Percentiles rank a stretch among this genome's conserved stretches.
These are phyloP conservation scores for Melitaea cinxia DNA, from an alignment of 1,140 invertebrate genomes.

Conservation along the genomic window DNA sequence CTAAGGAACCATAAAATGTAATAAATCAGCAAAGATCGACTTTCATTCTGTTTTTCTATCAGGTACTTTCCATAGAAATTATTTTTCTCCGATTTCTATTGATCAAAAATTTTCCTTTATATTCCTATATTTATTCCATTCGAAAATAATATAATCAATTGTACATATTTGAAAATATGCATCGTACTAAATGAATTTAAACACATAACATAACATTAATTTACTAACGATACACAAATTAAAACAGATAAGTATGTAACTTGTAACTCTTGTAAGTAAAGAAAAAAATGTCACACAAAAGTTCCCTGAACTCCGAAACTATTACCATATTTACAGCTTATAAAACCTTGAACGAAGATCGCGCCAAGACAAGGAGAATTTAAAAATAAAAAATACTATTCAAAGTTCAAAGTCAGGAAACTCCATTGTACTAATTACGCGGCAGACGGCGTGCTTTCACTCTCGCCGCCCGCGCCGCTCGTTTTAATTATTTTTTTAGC, in stretches of 20 bases:
- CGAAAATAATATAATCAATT: no score
- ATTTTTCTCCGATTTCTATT: no score
- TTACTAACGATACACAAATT: neutral
- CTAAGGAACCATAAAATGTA: no score
- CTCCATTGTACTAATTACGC: conserved; percentile 81
- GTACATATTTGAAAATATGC: no score
- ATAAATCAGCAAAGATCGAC: no score
- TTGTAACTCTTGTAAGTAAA: no score
- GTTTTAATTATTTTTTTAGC: conserved; percentile 82
- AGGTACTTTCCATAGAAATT: no score
- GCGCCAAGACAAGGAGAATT: conserved; percentile 52
- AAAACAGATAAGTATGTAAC: neutral
- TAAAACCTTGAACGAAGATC: conserved; percentile 40
- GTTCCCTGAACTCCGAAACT: neutral
- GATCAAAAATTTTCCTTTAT: no score
- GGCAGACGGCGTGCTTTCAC: conserved; percentile 78
- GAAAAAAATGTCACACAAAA: neutral
- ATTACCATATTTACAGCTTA: conserved; percentile 30
- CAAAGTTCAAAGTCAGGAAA: conserved; percentile 79
- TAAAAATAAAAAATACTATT: conserved; percentile 62
- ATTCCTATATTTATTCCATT: no score
- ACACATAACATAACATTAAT: no score
- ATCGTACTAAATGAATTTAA: no score
- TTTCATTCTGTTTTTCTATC: no score
- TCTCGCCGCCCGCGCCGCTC: conserved; percentile 59